Conservation (phyloP, 1,140 invertebrate species). For the Cydia strobilella region DNA sequence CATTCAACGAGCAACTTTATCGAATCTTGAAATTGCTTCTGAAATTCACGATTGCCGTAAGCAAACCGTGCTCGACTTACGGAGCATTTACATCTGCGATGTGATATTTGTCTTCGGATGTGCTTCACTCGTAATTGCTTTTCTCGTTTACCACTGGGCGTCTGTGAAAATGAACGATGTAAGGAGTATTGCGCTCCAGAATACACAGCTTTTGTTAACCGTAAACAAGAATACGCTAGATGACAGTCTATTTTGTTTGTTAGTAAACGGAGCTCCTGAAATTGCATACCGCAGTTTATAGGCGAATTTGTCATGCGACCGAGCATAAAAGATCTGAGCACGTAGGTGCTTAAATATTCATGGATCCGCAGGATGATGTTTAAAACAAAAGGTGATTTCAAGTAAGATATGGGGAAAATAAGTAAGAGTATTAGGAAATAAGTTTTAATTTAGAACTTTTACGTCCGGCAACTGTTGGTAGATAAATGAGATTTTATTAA, state of each 20-base stretch:
- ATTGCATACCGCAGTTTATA: conserved; percentile 26
- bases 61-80: conserved; percentile 13
- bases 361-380: background rate
- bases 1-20: background rate
- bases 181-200: conserved; percentile 23
- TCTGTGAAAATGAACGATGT: conserved; percentile 26
- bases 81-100: conserved; percentile 15
- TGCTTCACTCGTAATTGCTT: conserved; percentile 25
- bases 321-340: background rate
- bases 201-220: conserved; percentile 27
- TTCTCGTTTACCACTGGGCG: conserved; percentile 22
- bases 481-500: too few relatives aligned
- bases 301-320: conserved; percentile 1
- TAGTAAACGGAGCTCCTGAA: conserved; percentile 12
- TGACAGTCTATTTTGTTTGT: conserved; percentile 13
- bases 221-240: conserved; percentile 24
- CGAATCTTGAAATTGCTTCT: background rate
- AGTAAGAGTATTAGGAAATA: too few relatives aligned
- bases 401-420: background rate
- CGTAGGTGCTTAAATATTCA: background rate
- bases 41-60: background rate
- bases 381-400: background rate
- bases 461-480: too few relatives aligned
- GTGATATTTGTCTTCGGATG: conserved; percentile 24
- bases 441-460: too few relatives aligned